These are phyloP conservation scores for Anarrhichthys ocellatus DNA, from an alignment of 2,113 vertebrate genomes.

Conservation along the genomic window DNA sequence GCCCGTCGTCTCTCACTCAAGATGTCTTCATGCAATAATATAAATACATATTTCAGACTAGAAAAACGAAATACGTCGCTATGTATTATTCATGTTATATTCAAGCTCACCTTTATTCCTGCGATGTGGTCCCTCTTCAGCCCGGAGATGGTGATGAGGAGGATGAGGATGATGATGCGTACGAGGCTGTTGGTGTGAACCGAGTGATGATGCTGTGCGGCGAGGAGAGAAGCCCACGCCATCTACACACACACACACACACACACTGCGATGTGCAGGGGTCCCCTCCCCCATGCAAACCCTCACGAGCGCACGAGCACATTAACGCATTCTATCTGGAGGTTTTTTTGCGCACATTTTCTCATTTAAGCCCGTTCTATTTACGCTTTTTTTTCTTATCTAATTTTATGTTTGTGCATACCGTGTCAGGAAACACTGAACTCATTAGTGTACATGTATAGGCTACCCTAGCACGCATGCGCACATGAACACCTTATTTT, in stretches of 20 bases:
- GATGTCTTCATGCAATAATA: conserved; percentile 11
- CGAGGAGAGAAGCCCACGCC: conserved; percentile 75
- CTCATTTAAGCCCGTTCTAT: neutral
- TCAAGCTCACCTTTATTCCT: conserved; percentile 58
- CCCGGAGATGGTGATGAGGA: conserved; percentile 55
- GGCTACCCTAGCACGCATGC: conserved; percentile 14
- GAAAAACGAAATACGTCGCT: neutral
- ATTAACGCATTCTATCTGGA: conserved; percentile 55
- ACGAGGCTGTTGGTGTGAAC: conserved; percentile 67
- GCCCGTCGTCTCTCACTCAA: conserved; percentile 45
- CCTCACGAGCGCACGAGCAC: conserved; percentile 43
- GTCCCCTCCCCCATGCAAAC: conserved; percentile 70
- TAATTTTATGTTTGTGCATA: neutral
- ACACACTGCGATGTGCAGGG: conserved; percentile 61
- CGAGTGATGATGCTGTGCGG: conserved; percentile 65
- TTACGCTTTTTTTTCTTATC: neutral
- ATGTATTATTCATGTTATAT: neutral
- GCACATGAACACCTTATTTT: neutral
- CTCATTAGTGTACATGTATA: neutral
- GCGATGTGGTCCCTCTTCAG: conserved; percentile 46
- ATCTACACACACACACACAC: conserved; percentile 47
- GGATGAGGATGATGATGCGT: conserved; percentile 60
- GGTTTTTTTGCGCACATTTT: conserved; percentile 21
- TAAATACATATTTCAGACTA: neutral
- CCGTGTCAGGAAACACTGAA: neutral